Evolutionary conservation across 2,888 invertebrate genomes (phyloP).

Genomic region (Cosmia pyralina): DNA sequence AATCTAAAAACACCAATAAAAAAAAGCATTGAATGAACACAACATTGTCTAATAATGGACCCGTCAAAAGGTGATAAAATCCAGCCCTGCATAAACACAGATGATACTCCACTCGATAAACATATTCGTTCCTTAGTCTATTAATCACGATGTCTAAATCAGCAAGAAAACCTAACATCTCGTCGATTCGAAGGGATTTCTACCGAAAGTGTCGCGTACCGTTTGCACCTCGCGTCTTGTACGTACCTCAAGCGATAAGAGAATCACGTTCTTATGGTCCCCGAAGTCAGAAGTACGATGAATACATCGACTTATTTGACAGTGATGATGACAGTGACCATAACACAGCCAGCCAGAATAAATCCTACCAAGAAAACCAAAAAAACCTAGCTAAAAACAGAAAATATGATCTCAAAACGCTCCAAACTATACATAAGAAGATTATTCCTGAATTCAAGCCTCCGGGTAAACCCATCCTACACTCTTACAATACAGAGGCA

Average conservation of each 20-base stretch:
- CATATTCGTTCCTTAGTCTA: constrained; percentile 2
- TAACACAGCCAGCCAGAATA: neutral
- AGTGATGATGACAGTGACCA: constrained; percentile 15
- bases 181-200: neutral
- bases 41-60: constrained; percentile 32
- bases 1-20: neutral
- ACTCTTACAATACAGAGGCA: constrained; percentile 6
- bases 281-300: constrained; percentile 21
- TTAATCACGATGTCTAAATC: constrained; percentile 33
- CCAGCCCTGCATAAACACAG: neutral
- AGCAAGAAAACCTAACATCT: neutral
- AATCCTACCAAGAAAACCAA: neutral
- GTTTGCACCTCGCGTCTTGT: neutral
- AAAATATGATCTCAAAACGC: neutral
- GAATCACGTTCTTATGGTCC: constrained; percentile 3
- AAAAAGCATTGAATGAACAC: neutral
- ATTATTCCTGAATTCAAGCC: neutral
- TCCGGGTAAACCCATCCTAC: constrained; percentile 14
- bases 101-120: constrained; percentile 14
- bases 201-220: neutral
- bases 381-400: neutral
- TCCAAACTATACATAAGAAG: neutral
- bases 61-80: neutral
- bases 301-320: constrained; percentile 29
- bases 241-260: constrained; percentile 20